Conservation (phyloP, 2,797 vertebrate species). For the Macrochelys suwanniensis region DNA sequence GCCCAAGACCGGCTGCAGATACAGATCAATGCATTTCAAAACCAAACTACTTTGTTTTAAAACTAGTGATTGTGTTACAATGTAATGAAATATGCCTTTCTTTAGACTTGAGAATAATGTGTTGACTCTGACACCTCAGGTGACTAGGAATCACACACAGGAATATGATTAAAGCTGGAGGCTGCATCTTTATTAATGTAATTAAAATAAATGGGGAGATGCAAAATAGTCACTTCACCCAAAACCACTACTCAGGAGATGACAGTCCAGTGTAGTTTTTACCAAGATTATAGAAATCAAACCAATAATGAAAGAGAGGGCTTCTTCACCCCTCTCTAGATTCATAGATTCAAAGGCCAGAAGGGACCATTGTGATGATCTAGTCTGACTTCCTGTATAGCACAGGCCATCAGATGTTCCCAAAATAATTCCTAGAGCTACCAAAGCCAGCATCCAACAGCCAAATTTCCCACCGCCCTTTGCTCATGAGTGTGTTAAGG, state of each 20-base stretch:
- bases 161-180: slow-evolving; percentile 39
- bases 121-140: slow-evolving; percentile 35
- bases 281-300: slow-evolving; percentile 30
- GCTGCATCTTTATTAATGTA: slow-evolving; percentile 56
- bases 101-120: slow-evolving; percentile 20
- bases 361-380: no score
- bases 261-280: slow-evolving; percentile 32
- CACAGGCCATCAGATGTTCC: no score
- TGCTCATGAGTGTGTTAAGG: background rate
- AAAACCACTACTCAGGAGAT: slow-evolving; percentile 37
- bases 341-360: no score
- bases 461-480: background rate
- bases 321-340: background rate
- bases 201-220: slow-evolving; percentile 68
- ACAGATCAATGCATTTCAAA: background rate
- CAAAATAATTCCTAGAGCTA: no score
- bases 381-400: no score
- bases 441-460: background rate
- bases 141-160: slow-evolving; percentile 35
- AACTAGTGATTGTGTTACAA: background rate
- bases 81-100: background rate
- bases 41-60: background rate
- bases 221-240: slow-evolving; percentile 44
- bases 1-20: background rate
- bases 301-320: background rate